Conservation (phyloP, 2,888 invertebrate species). For the Diploptera punctata region DNA sequence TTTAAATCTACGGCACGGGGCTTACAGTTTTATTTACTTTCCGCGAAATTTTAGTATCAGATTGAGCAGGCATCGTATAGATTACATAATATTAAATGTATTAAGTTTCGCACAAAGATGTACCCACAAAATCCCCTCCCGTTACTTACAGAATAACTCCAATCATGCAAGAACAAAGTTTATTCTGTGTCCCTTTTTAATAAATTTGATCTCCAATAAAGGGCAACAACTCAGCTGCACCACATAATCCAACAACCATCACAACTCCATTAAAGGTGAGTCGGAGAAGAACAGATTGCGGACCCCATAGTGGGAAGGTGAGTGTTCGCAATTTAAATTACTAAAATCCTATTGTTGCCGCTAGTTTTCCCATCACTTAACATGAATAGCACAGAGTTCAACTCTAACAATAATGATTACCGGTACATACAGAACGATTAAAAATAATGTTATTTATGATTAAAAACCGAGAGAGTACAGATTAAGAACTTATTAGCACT, state of each 20-base stretch:
- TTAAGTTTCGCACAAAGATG: too few relatives aligned
- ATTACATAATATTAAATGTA: too few relatives aligned
- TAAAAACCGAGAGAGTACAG: too few relatives aligned
- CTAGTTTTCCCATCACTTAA: conserved; percentile 32
- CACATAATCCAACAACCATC: neutral
- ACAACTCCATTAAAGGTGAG: conserved; percentile 23
- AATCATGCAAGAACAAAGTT: conserved; percentile 32
- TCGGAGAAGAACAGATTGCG: conserved; percentile 18
- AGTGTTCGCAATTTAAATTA: conserved; percentile 30
- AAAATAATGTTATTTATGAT: too few relatives aligned
- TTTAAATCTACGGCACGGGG: too few relatives aligned
- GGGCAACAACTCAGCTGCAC: conserved; percentile 6
- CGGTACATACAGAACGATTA: neutral
- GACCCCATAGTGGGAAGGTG: conserved; percentile 18
- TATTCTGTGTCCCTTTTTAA: conserved; percentile 33
- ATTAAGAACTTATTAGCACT: too few relatives aligned
- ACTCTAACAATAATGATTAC: conserved; percentile 20
- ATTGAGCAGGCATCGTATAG: too few relatives aligned
- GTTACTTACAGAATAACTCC: conserved; percentile 31
- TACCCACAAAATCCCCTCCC: too few relatives aligned
- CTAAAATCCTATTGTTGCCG: conserved; percentile 24
- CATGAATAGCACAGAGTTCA: conserved; percentile 9
- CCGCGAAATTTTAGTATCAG: too few relatives aligned
- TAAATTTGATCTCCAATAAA: neutral
- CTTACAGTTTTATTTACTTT: too few relatives aligned